Evolutionary conservation across 2,888 invertebrate species (phyloP), one percentile per base, ranked within the genome.

Genomic region (Rhingia campestris): DNA sequence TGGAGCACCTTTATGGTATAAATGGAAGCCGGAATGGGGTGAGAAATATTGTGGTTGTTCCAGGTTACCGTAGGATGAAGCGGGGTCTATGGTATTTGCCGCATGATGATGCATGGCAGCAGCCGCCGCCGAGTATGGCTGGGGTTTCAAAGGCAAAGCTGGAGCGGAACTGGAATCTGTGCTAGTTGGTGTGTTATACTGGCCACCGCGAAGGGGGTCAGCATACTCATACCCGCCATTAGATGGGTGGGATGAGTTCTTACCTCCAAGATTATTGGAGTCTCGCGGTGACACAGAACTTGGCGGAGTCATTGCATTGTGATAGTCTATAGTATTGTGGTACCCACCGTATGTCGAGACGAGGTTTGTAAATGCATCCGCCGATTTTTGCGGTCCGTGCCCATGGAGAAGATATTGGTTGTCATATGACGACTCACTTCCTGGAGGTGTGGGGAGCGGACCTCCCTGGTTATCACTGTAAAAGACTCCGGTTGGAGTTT

Each of bases 281-380:
- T 98, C 98, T 81, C 98, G 93, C 0, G 98, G 98, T 4, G 98
- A 98, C 1, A 98, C 98, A 4, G 98, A 98, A n/a, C 97, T 97
- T 64, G 98, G 98, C 66, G 98, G 98, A 4, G 98, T 98, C 97
- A 98, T 98, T 58, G 97, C 97, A 47, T 97, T 96, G 91, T 98
- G 98, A 88, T 97, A 97, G 89, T 97, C 97, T 86, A 95, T 95
- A 77, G 93, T 92, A 86, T 94, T 93, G 47, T 95, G 94, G 87
- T 95, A 95, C 56, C 93, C 92, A 37, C 92, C 91, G 82, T 93
- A 94, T 0, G 93, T 92, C 7, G 93, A 93, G 9, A 93, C 93
- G 53, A 94, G 91, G 89, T 93, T 92, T 88, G 93, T 92, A 89
- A 93, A 93, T 87, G 94, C 93, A 84, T 94, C 93, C 6, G 92